Conservation (phyloP, 2,113 vertebrate species). For the Pan paniscus region DNA sequence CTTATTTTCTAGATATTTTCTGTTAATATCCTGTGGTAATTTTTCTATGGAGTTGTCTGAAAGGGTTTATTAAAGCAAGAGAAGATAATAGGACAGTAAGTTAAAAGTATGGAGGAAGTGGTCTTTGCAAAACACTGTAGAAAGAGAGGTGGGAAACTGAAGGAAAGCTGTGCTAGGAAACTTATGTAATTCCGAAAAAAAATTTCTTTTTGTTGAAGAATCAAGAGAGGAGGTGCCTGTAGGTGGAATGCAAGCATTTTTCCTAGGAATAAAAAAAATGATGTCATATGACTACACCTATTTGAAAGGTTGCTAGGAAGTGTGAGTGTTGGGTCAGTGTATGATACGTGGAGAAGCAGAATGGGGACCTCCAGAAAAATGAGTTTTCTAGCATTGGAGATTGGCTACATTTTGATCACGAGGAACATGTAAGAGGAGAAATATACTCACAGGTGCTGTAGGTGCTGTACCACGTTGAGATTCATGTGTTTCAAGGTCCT, state of each 20-base stretch:
- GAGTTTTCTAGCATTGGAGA: neutral
- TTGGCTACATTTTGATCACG: accelerated
- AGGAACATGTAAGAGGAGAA: neutral
- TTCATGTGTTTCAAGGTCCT: neutral
- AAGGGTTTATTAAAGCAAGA: neutral
- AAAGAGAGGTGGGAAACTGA: neutral
- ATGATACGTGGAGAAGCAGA: neutral
- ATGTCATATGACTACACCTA: accelerated
- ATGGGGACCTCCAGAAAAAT: neutral
- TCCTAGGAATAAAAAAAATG: neutral
- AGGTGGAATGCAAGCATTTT: neutral
- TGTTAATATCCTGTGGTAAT: neutral
- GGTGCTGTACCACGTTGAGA: neutral
- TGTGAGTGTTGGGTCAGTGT: neutral
- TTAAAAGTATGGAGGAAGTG: neutral
- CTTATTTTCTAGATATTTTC: neutral
- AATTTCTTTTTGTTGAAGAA: neutral
- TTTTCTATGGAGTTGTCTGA: neutral
- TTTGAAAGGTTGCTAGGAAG: neutral
- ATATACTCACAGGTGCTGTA: neutral
- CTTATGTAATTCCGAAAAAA: neutral
- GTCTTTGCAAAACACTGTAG: neutral
- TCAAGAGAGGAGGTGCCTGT: neutral
- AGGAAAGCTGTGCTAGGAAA: neutral
- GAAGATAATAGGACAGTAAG: neutral